These are phyloP conservation scores for Calameuta idolon DNA, from an alignment of 2,888 invertebrate genomes.

Conservation along the genomic window DNA sequence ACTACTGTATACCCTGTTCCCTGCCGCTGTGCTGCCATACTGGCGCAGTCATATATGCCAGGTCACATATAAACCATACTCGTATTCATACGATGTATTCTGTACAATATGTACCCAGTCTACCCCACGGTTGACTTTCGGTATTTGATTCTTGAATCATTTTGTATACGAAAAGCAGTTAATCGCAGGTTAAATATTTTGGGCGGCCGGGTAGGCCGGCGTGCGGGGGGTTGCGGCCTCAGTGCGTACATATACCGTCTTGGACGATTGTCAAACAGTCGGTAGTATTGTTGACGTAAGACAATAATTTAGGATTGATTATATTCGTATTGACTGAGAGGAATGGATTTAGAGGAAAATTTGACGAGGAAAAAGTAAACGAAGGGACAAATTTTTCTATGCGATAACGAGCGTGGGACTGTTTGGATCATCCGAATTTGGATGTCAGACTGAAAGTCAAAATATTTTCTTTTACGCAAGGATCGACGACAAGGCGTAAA, in stretches of 20 bases:
- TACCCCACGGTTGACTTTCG: slow-evolving; percentile 62
- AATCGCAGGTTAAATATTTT: slow-evolving; percentile 66
- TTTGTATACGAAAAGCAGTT: slow-evolving; percentile 57
- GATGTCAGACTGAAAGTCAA: neutral
- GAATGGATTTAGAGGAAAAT: neutral
- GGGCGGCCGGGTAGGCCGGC: slow-evolving; percentile 24
- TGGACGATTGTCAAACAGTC: neutral
- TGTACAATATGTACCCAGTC: slow-evolving; percentile 63
- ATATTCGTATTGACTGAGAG: neutral
- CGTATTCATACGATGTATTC: slow-evolving; percentile 31
- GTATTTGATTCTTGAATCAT: slow-evolving; percentile 67
- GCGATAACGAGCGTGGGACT: neutral
- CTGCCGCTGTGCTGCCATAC: neutral
- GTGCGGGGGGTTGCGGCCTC: no score
- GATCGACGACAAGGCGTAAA: neutral
- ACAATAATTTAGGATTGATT: neutral
- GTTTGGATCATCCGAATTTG: neutral
- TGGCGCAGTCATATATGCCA: slow-evolving; percentile 30
- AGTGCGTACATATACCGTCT: neutral
- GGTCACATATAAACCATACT: slow-evolving; percentile 35
- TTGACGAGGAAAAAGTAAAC: neutral
- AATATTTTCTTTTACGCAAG: neutral
- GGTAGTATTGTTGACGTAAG: neutral
- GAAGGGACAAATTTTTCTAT: slow-evolving; percentile 42
- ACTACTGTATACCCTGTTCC: neutral